Evolutionary conservation across 2,113 vertebrate species (phyloP), one percentile per base, ranked within the genome.

Genomic region (Oreocharis arfaki): DNA sequence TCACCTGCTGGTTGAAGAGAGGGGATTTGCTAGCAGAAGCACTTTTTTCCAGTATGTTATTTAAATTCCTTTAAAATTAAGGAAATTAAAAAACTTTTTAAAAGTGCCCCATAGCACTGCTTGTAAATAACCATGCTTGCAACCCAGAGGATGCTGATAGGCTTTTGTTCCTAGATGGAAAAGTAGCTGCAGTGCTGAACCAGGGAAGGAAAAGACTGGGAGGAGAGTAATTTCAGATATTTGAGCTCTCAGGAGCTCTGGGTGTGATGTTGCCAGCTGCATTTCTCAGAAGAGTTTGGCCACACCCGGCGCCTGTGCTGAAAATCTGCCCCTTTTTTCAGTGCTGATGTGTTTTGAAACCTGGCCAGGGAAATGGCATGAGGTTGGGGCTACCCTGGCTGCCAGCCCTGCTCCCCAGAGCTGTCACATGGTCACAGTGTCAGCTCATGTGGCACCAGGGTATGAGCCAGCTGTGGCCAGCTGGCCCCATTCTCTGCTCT

Each of bases 291-390:
- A 63, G 28, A n/a, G 28, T 63, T 61, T 61, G 64, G 39, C 68
- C 60, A 50, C n/a, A 10, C 21, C 0, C 0, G 7, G 18, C 42
- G n/a, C 9, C 53, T 21, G 2, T 28, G 55, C 28, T 4, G 2
- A 57, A 86, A 84, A 46, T 56, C 50, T 70, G 10, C 6, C 55
- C 28, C 35, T 78, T 80, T 75, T 27, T 22, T 67, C 67, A 57
- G 52, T 8, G 33, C 16, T 67, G 68, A 37, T 24, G 33, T 65
- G 33, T 59, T 93, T 19, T 39, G 89, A 78, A 81, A 30, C 33
- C 32, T n/a, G 46, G 10, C 55, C 60, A 74, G 65, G 74, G 69
- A 35, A 57, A 60, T 8, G 59, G n/a, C 8, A 15, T 0, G 3
- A 80, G 63, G 17, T 0, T 35, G 59, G 63, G 89, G 55, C 87